These are phyloP conservation scores for Sminthopsis crassicaudata DNA, from an alignment of 2,113 vertebrate species.

Conservation along the genomic window DNA sequence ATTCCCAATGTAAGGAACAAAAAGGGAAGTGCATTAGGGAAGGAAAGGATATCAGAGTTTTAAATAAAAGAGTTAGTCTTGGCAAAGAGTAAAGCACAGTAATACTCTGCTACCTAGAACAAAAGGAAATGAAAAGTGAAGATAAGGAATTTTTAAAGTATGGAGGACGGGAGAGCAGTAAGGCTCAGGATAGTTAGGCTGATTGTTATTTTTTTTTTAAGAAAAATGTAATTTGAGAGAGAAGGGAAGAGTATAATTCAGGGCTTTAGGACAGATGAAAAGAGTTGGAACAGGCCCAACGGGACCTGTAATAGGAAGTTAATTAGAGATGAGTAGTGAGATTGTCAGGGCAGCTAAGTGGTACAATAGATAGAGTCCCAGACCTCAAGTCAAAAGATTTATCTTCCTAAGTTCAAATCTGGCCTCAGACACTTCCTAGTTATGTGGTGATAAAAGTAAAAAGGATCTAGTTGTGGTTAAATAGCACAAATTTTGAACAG, in stretches of 20 bases:
- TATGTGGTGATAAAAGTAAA: not conserved
- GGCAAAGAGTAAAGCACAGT: not conserved
- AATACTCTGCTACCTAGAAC: not conserved
- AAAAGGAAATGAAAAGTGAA: not conserved
- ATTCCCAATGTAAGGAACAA: too few relatives aligned
- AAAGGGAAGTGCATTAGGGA: too few relatives aligned
- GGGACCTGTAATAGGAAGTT: not conserved
- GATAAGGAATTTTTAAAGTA: not conserved
- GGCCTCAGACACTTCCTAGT: not conserved
- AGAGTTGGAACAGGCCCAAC: not conserved
- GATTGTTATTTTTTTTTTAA: not conserved
- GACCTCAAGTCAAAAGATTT: not conserved
- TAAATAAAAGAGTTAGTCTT: not conserved
- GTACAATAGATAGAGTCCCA: too few relatives aligned
- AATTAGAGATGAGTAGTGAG: not conserved
- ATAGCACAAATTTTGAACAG: not conserved
- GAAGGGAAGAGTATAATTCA: not conserved
- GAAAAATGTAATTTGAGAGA: not conserved
- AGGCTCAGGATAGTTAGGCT: not conserved
- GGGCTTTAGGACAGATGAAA: not conserved
- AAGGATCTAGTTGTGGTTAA: not conserved
- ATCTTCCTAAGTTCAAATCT: not conserved
- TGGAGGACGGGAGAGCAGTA: not conserved
- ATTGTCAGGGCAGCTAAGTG: not conserved
- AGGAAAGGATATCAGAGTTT: not conserved